Percentiles rank a stretch among this genome's conserved stretches.
phyloP scores from a whole-genome alignment of 2,888 invertebrate species.

The Anarsia innoxiella region DNA sequence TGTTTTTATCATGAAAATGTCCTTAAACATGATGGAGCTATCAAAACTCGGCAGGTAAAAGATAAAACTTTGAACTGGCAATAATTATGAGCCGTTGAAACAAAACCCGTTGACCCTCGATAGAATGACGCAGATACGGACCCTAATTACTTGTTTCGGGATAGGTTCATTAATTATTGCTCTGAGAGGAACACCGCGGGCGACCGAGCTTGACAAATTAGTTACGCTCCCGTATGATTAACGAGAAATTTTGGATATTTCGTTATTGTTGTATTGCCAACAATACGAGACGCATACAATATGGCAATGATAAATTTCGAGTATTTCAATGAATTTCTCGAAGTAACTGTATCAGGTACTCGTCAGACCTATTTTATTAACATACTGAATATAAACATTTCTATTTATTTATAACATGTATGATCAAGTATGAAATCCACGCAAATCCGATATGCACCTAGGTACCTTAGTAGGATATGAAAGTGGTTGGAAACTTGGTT shows the following conservation, averaged over 20 bases:
- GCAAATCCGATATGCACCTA: too few species aligned
- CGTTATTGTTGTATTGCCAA: constrained; percentile 34
- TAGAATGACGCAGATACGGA: constrained; percentile 16
- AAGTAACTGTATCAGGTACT: too few species aligned
- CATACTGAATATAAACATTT: too few species aligned
- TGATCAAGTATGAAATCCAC: too few species aligned
- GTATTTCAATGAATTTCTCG: constrained; percentile 13
- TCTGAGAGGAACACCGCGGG: constrained; percentile 3
- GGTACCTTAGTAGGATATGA: too few species aligned
- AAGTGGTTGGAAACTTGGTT: too few species aligned
- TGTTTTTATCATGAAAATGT: too few species aligned
- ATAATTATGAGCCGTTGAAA: too few species aligned
- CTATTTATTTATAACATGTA: too few species aligned
- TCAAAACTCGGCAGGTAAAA: constrained; percentile 19
- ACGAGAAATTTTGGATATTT: constrained; percentile 45
- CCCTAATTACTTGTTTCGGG: constrained; percentile 36
- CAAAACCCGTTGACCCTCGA: constrained; percentile 3
- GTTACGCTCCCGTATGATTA: constrained; percentile 44
- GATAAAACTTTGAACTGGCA: too few species aligned
- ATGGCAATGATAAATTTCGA: too few species aligned
- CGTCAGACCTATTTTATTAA: too few species aligned
- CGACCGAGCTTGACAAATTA: constrained; percentile 46
- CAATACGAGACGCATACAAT: background rate
- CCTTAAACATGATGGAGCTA: background rate
- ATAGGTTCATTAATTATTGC: constrained; percentile 49